Evolutionary conservation across 2,113 vertebrate genomes (phyloP), one percentile per base, ranked within the genome.

Genomic region (Spea bombifrons): DNA sequence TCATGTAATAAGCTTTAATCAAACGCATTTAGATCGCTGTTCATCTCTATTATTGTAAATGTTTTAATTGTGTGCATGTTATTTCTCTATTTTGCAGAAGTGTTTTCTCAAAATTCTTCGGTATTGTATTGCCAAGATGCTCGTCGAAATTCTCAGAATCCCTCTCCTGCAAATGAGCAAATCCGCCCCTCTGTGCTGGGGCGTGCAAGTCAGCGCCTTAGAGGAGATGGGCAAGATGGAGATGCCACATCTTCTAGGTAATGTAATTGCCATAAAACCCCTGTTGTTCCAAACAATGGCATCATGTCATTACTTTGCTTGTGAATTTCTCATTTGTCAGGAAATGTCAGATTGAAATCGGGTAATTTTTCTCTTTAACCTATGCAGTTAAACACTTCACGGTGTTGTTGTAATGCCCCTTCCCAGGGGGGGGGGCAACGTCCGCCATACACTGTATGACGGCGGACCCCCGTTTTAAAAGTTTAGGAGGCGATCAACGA

Each of bases 181-280:
- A 94, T 95, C 59, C 91, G 97, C 7, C 97, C 97, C 4, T 97
- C 96, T 8, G 96, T 95, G 46, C 86, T 96, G 49, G 97, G 97
- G 5, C 95, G 94, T 50, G 93, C 93, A 0, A 92, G 91, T 75
- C 96, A 96, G 82, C 92, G 97, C 65, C 91, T 94, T 66, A 86
- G 96, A 66, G 97, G 97, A 71, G 97, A 99, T 15, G 97, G 97
- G 47, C 96, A 99, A 81, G 97, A 99, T 0, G 95, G 96, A 85
- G 97, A 99, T 73, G 94, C 93, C 4, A 90, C 81, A 43, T 96
- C 96, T 63, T 94, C 93, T 81, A 98, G 95, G 97, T 98, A 77
- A 88, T 71, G 75, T 59, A 8, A 4, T 45, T 47, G 5, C n/a
- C 12, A 2, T 30, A 30, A 30, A 30, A 30, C 1, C 30, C 30